These are phyloP conservation scores for Bombyx huttoni DNA, from an alignment of 2,888 invertebrate species.

Conservation along the genomic window DNA sequence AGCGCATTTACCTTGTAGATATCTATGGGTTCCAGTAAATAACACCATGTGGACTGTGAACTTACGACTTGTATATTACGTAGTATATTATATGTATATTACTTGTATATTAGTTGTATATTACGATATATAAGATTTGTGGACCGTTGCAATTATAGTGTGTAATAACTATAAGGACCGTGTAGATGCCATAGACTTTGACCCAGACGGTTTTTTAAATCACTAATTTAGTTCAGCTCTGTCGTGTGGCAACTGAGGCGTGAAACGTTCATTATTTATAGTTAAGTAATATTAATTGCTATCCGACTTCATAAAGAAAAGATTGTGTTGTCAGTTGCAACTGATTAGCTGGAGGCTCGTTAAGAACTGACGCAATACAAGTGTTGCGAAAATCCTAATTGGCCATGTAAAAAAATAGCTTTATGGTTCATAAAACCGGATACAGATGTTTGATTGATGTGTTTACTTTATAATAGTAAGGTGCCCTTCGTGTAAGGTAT, in stretches of 20 bases:
- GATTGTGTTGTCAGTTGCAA: constrained; percentile 39
- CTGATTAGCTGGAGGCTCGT: constrained; percentile 40
- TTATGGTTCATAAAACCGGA: constrained; percentile 15
- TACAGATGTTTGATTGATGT: constrained; percentile 24
- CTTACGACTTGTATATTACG: no score
- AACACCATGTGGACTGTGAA: no score
- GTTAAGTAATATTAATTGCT: constrained; percentile 63
- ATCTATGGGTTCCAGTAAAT: no score
- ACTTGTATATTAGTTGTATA: no score
- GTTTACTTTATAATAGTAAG: background rate
- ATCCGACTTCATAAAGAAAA: constrained; percentile 45
- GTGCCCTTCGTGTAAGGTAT: background rate
- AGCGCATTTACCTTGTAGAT: no score
- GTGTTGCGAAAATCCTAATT: constrained; percentile 46
- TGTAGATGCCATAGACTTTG: background rate
- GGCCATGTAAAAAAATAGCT: constrained; percentile 27
- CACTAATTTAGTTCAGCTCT: constrained; percentile 5
- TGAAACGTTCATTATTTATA: constrained; percentile 45
- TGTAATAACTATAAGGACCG: background rate
- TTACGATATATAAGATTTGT: no score
- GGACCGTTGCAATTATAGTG: no score
- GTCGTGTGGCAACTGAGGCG: constrained; percentile 35
- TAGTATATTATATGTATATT: no score
- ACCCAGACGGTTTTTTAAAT: background rate
- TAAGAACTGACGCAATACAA: constrained; percentile 33